Percentiles rank a stretch among this genome's conserved stretches.
Evolutionary conservation across 2,113 vertebrate genomes (phyloP).

Genomic region (Eretmochelys imbricata): DNA sequence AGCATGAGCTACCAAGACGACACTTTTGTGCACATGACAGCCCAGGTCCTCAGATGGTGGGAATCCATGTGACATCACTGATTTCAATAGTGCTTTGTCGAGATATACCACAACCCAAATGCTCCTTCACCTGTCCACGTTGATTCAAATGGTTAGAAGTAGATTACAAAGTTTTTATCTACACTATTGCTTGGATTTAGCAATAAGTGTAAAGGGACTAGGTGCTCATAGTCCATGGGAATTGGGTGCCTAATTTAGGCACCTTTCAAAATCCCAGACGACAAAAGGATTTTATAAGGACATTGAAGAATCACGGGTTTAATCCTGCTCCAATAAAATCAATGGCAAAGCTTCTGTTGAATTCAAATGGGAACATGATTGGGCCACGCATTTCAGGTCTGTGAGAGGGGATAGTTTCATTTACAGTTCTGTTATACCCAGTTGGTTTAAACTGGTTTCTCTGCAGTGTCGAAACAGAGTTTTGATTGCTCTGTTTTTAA

Average conservation of each 20-base stretch:
- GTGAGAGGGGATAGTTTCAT: constrained; percentile 51
- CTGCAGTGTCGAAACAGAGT: not conserved
- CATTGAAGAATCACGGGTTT: constrained; percentile 39
- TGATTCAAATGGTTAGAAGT: not conserved
- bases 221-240: constrained; percentile 66
- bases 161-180: not conserved
- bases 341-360: constrained; percentile 44
- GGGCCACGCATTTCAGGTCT: constrained; percentile 34
- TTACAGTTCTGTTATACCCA: constrained; percentile 65
- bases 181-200: constrained; percentile 28
- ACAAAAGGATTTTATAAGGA: not conserved
- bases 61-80: not conserved
- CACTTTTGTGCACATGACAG: not conserved
- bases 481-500: not conserved
- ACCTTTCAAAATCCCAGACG: constrained; percentile 52
- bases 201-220: not conserved
- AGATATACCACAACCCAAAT: not conserved
- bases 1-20: not conserved
- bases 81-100: not conserved
- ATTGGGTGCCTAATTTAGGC: constrained; percentile 37
- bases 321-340: constrained; percentile 55
- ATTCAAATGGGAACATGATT: constrained; percentile 28
- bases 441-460: constrained; percentile 29
- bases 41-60: rapidly evolving
- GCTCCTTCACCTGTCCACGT: not conserved